phyloP scores from a whole-genome alignment of 2,888 invertebrate species.

The Allygus modestus region DNA sequence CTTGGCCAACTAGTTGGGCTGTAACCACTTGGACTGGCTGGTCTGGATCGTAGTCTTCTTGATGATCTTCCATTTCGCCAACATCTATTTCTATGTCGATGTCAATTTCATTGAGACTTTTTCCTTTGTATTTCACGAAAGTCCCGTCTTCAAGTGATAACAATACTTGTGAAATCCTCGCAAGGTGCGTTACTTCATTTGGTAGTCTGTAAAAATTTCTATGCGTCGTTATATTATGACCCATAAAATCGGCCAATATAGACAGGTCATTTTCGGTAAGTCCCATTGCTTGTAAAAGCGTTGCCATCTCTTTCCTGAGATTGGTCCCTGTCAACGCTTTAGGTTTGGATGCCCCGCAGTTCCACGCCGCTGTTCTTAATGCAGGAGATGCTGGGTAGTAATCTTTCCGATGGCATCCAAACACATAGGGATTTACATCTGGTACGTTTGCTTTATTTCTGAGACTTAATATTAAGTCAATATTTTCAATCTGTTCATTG shows the following conservation, averaged over 20 bases:
- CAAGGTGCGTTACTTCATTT: slow-evolving; percentile 23
- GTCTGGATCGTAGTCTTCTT: not conserved
- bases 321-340: not conserved
- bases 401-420: not conserved
- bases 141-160: slow-evolving; percentile 4
- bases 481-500: slow-evolving; percentile 10
- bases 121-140: not conserved
- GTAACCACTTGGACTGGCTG: too few relatives aligned
- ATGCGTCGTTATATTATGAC: slow-evolving; percentile 33
- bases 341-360: slow-evolving; percentile 16
- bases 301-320: slow-evolving; percentile 42
- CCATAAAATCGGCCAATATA: slow-evolving; percentile 46
- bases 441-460: not conserved
- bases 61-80: not conserved
- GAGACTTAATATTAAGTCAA: not conserved
- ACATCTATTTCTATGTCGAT: slow-evolving; percentile 3
- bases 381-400: too few relatives aligned
- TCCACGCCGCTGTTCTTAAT: too few relatives aligned
- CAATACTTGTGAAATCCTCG: slow-evolving; percentile 5
- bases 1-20: too few relatives aligned
- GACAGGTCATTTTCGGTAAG: slow-evolving; percentile 29
- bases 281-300: slow-evolving; percentile 1
- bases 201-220: slow-evolving; percentile 25
- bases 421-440: not conserved
- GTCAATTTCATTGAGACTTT: slow-evolving; percentile 10